phyloP scores from a whole-genome alignment of 2,113 vertebrate species.

The Lophochroa leadbeateri region DNA sequence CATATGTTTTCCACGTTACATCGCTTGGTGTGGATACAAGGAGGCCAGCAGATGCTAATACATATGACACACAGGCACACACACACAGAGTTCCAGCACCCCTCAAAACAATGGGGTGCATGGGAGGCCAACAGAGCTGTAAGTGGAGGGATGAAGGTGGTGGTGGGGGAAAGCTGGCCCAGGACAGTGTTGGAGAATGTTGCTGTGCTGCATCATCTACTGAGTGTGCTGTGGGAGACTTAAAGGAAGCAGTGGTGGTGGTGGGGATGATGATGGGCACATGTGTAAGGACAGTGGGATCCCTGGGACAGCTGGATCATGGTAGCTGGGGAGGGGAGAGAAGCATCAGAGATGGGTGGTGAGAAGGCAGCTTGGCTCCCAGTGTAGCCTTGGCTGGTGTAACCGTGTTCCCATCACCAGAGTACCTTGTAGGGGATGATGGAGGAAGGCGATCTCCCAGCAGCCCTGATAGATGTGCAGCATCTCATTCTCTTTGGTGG shows the following conservation, averaged over 20 bases:
- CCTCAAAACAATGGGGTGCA: neutral
- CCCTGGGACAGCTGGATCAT: neutral
- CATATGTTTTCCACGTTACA: conserved; percentile 21
- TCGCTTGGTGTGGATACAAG: neutral
- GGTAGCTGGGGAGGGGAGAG: neutral
- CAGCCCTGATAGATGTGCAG: neutral
- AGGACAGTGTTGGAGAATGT: neutral
- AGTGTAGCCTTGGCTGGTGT: neutral
- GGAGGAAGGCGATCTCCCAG: neutral
- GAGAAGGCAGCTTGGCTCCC: neutral
- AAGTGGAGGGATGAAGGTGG: neutral
- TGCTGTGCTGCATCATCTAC: neutral
- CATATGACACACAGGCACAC: conserved; percentile 15
- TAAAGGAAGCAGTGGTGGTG: neutral
- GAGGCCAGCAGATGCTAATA: conserved; percentile 23
- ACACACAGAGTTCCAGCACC: neutral
- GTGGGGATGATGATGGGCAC: neutral
- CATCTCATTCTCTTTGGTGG: neutral
- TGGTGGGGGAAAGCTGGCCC: neutral
- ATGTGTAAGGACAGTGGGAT: neutral
- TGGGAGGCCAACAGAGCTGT: neutral
- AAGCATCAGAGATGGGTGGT: neutral
- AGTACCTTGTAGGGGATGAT: neutral
- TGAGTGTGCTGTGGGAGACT: neutral
- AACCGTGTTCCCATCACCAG: neutral